Conservation (phyloP, 2,888 invertebrate genomes). For the Gasteruption jaculator region DNA sequence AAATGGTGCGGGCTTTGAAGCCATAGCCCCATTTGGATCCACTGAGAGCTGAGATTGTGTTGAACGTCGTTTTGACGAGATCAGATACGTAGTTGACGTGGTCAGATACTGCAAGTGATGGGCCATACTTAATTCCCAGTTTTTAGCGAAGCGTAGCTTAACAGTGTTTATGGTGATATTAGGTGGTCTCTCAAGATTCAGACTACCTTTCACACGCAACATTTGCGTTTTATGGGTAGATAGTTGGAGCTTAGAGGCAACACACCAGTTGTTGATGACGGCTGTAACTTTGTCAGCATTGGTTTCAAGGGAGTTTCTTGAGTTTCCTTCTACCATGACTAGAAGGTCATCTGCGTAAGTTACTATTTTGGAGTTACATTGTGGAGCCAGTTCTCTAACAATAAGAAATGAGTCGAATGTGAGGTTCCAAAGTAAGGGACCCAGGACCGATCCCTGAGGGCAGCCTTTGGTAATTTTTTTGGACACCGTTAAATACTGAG, state of each 20-base stretch:
- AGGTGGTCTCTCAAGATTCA: too few relatives aligned
- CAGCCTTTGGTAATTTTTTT: conserved; percentile 17
- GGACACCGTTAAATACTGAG: not conserved
- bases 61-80: too few relatives aligned
- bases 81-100: too few relatives aligned
- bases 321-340: conserved; percentile 10
- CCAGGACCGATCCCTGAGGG: conserved; percentile 21
- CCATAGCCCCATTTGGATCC: too few relatives aligned
- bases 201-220: too few relatives aligned
- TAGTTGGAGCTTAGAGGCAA: conserved; percentile 12
- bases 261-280: conserved; percentile 1
- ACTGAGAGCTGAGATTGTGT: too few relatives aligned
- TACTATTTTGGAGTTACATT: not conserved
- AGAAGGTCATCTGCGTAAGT: conserved; percentile 24
- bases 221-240: not conserved
- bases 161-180: too few relatives aligned
- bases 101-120: too few relatives aligned
- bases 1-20: too few relatives aligned
- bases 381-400: not conserved
- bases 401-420: conserved; percentile 8
- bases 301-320: conserved; percentile 5
- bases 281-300: conserved; percentile 3
- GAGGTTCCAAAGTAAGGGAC: conserved; percentile 17
- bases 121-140: too few relatives aligned
- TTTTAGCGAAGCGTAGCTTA: too few relatives aligned